Percentiles rank a stretch among this genome's conserved stretches.
Evolutionary conservation across 2,113 vertebrate genomes (phyloP).

Genomic region (Asarcornis scutulata): DNA sequence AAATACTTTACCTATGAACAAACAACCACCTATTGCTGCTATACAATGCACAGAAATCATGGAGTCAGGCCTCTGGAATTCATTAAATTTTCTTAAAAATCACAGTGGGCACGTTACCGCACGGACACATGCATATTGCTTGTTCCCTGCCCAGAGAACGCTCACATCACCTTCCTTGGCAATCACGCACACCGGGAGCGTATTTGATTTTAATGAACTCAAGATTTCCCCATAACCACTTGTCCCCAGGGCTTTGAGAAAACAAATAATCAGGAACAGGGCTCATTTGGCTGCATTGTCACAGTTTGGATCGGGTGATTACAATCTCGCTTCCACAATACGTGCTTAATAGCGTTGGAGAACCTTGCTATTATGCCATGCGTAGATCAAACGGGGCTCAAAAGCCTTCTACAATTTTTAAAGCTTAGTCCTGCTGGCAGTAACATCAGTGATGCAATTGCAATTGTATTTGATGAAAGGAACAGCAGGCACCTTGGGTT

Average conservation of each 20-base stretch:
- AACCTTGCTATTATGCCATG: background rate
- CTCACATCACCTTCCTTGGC: constrained; percentile 3
- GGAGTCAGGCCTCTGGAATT: constrained; percentile 28
- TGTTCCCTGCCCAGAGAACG: background rate
- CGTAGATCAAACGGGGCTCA: background rate
- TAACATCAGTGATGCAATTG: background rate
- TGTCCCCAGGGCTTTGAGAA: background rate
- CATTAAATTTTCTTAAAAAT: constrained; percentile 42
- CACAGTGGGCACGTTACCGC: background rate
- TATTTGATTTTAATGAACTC: constrained; percentile 51
- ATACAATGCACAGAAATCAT: background rate
- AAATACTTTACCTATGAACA: constrained; percentile 38
- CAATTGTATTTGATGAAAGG: background rate
- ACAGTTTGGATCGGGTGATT: background rate
- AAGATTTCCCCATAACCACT: background rate
- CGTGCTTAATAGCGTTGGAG: background rate
- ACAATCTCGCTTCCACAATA: background rate
- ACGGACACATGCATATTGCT: background rate
- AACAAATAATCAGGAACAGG: background rate
- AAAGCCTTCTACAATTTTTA: background rate
- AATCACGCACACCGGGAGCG: background rate
- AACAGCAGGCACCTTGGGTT: background rate
- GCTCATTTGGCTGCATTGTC: background rate
- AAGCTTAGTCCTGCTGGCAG: background rate
- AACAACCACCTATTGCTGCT: background rate